These are phyloP conservation scores for Leptestheria dahalacensis DNA, from an alignment of 1,140 invertebrate genomes.

Conservation along the genomic window DNA sequence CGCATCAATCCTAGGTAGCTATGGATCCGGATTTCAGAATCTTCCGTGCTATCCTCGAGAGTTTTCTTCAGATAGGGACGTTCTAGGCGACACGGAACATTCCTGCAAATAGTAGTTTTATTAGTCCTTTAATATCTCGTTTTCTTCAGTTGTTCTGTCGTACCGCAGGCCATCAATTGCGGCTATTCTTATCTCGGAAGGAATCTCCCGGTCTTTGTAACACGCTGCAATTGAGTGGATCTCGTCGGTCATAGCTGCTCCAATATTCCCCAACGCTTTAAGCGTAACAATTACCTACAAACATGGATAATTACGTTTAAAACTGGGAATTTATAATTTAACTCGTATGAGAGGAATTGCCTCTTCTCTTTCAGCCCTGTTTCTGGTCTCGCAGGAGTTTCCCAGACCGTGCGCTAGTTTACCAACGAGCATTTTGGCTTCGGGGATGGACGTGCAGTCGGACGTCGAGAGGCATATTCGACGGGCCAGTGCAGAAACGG, in stretches of 20 bases:
- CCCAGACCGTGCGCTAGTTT: slow-evolving; percentile 7
- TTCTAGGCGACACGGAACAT: neutral
- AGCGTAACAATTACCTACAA: slow-evolving; percentile 6
- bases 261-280: slow-evolving; percentile 7
- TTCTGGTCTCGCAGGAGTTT: neutral
- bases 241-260: slow-evolving; percentile 6
- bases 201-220: neutral
- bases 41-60: slow-evolving; percentile 49
- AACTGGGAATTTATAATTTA: neutral
- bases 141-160: too few species aligned
- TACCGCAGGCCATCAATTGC: slow-evolving; percentile 6
- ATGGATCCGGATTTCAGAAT: slow-evolving; percentile 70
- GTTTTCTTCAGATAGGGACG: slow-evolving; percentile 24
- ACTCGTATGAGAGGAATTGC: neutral
- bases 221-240: neutral
- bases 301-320: neutral
- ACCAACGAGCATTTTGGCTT: slow-evolving; percentile 2
- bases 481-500: neutral
- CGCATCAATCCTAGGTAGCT: slow-evolving; percentile 78
- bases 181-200: neutral
- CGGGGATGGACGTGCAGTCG: neutral
- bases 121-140: too few species aligned
- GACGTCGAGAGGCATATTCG: neutral
- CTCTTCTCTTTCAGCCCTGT: slow-evolving; percentile 5
- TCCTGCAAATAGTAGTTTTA: neutral